phyloP scores from a whole-genome alignment of 2,797 vertebrate species.

The Glyptemys insculpta region DNA sequence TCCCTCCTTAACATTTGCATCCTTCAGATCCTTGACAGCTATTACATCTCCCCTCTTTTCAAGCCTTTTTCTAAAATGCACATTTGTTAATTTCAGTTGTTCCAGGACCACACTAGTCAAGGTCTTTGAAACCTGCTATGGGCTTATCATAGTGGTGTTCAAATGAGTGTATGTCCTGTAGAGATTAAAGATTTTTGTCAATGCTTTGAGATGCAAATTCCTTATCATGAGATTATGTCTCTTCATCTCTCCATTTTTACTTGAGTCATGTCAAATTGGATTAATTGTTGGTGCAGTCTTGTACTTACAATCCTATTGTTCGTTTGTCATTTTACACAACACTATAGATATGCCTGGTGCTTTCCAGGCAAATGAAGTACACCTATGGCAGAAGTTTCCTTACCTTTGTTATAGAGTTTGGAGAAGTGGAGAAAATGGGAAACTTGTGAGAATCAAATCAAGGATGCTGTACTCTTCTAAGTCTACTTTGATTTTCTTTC shows the following conservation, averaged over 20 bases:
- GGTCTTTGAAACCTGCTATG: not conserved
- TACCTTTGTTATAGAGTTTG: not conserved
- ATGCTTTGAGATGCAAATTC: not conserved
- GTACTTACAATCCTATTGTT: not conserved
- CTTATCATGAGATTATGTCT: not conserved
- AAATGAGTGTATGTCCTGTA: not conserved
- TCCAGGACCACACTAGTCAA: not conserved
- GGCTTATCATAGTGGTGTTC: not conserved
- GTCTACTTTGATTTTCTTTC: not conserved
- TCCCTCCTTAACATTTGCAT: not conserved
- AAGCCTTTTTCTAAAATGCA: not conserved
- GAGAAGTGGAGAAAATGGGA: not conserved
- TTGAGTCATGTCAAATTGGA: not conserved
- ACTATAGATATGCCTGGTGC: not conserved
- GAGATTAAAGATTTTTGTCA: not conserved
- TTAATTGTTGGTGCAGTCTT: not conserved
- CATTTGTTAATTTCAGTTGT: not conserved
- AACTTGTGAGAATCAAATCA: not conserved
- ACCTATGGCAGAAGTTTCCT: not conserved
- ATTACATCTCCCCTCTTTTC: not conserved
- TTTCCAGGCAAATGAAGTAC: not conserved
- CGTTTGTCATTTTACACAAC: not conserved
- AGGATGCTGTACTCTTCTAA: not conserved
- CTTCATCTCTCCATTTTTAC: not conserved
- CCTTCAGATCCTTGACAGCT: not conserved